Conservation (phyloP, 2,888 invertebrate genomes). For the Campaea margaritaria region DNA sequence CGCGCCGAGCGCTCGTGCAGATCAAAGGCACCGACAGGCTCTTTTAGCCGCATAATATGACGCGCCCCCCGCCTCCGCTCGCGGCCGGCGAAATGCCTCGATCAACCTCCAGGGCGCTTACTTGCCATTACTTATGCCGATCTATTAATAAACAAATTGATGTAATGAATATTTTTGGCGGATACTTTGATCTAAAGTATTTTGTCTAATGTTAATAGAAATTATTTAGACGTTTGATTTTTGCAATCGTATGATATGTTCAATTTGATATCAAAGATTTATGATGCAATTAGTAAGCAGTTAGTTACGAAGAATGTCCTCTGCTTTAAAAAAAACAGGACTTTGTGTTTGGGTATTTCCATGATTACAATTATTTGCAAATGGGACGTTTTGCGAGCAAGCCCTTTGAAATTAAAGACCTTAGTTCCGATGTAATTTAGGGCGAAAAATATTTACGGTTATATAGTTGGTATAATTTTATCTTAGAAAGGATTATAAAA, state of each 20-base stretch:
- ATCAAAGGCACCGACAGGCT: conserved; percentile 85
- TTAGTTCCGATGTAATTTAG: no score
- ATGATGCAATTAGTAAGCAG: conserved; percentile 4
- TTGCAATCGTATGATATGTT: conserved; percentile 4
- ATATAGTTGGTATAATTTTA: no score
- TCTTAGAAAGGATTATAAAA: no score
- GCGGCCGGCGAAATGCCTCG: conserved; percentile 76
- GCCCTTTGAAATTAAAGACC: no score
- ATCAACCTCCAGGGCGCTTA: conserved; percentile 75
- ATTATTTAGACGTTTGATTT: conserved; percentile 17
- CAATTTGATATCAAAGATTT: conserved; percentile 4
- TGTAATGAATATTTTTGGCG: conserved; percentile 72
- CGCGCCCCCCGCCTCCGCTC: conserved; percentile 76
- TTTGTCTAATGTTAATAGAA: conserved; percentile 47
- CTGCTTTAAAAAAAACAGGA: neutral
- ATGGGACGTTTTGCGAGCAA: no score
- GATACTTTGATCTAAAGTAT: conserved; percentile 59
- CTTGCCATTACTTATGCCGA: conserved; percentile 83
- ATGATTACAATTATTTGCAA: no score
- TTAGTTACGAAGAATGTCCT: conserved; percentile 4
- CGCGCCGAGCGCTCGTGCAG: conserved; percentile 62
- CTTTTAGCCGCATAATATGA: conserved; percentile 85
- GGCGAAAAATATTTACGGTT: no score
- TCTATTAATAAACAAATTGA: conserved; percentile 84
- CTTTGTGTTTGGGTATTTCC: no score